Percentiles rank a stretch among this genome's conserved stretches.
phyloP scores from a whole-genome alignment of 2,888 invertebrate genomes.

The Philereme transversata region DNA sequence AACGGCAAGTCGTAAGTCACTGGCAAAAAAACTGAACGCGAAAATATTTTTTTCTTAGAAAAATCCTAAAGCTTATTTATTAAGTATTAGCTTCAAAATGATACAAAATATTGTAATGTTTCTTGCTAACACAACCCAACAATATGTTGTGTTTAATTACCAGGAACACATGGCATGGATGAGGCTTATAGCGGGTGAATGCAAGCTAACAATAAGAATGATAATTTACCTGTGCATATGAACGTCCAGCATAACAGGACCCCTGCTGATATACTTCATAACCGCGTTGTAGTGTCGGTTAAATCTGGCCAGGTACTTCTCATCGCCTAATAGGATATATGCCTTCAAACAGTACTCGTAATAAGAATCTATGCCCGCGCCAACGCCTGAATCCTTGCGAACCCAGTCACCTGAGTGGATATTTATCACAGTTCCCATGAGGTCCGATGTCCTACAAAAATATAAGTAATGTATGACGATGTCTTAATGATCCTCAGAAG shows the following conservation, averaged over 20 bases:
- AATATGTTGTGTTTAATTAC: no score
- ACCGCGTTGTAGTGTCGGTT: conserved; percentile 97
- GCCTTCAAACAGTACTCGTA: conserved; percentile 99
- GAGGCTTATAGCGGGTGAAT: no score
- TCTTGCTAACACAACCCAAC: no score
- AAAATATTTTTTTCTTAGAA: no score
- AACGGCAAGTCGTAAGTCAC: no score
- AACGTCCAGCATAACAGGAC: conserved; percentile 97
- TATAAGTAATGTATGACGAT: neutral
- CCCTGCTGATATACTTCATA: conserved; percentile 98
- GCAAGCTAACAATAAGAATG: neutral
- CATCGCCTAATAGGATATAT: conserved; percentile 97
- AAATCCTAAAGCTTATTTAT: no score
- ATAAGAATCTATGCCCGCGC: conserved; percentile 99
- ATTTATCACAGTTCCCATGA: conserved; percentile 98
- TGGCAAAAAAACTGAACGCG: no score
- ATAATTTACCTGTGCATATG: conserved; percentile 90
- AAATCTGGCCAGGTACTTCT: conserved; percentile 96
- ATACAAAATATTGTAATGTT: no score
- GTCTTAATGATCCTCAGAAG: neutral
- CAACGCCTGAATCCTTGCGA: conserved; percentile 97
- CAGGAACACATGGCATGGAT: no score
- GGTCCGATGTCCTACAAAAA: conserved; percentile 86
- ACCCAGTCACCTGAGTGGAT: conserved; percentile 99
- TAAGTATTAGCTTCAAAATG: no score